Conservation (phyloP, 2,113 vertebrate genomes). For the Nicator chloris region DNA sequence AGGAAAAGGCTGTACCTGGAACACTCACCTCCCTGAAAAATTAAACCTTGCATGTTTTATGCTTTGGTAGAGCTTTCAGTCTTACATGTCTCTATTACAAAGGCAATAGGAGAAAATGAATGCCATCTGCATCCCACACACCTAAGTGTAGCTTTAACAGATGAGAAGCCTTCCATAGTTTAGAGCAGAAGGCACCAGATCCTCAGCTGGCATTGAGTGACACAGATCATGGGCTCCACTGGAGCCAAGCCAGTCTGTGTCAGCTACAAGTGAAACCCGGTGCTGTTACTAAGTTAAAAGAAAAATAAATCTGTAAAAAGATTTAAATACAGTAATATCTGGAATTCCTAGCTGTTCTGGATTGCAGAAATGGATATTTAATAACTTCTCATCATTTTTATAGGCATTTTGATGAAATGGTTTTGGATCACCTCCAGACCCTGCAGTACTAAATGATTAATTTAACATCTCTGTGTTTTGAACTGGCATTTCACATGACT, state of each 20-base stretch:
- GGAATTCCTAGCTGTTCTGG: background rate
- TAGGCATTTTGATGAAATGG: background rate
- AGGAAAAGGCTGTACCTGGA: background rate
- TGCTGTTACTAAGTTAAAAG: background rate
- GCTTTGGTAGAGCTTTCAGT: background rate
- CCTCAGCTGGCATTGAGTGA: background rate
- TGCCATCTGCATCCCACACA: background rate
- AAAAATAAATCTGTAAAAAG: background rate
- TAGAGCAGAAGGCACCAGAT: constrained; percentile 7
- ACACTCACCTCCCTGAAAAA: background rate
- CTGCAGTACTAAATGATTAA: background rate
- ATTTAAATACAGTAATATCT: background rate
- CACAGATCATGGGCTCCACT: background rate
- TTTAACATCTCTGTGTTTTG: background rate
- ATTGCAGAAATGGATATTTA: constrained; percentile 18
- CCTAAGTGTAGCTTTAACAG: background rate
- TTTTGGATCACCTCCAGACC: constrained; percentile 26
- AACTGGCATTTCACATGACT: background rate
- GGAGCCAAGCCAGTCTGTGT: background rate
- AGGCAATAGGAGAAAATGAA: background rate
- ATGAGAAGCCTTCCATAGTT: background rate
- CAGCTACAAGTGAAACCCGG: background rate
- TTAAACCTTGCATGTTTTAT: background rate
- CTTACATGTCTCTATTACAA: background rate
- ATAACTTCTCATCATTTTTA: constrained; percentile 9